Percentiles rank a stretch among this genome's conserved stretches.
Conservation (phyloP, 2,888 invertebrate genomes). For the Agrochola lychnidis region DNA sequence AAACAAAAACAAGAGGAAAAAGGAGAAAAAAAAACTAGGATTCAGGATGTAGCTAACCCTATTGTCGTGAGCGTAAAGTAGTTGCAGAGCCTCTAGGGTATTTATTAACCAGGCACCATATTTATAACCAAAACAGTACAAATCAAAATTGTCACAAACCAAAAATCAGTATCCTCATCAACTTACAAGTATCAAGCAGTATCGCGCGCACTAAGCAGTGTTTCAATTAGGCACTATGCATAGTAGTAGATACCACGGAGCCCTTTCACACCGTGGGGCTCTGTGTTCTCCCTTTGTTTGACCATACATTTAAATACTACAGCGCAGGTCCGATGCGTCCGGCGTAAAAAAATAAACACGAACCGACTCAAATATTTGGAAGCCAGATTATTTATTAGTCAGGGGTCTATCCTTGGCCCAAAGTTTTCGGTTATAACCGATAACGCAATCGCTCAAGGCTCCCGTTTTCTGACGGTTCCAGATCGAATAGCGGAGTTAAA, state of each 20-base stretch:
- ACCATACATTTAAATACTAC: conserved; percentile 88
- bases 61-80: not conserved
- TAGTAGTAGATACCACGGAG: conserved; percentile 79
- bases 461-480: conserved; percentile 21
- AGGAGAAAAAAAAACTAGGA: not conserved
- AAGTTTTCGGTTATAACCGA: conserved; percentile 46
- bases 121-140: not conserved
- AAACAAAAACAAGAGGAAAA: too few relatives aligned
- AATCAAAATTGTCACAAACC: not conserved
- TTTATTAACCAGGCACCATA: not conserved
- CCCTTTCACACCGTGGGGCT: conserved; percentile 83
- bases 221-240: conserved; percentile 87
- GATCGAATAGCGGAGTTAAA: conserved; percentile 22
- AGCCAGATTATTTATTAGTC: conserved; percentile 82
- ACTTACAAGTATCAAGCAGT: conserved; percentile 77
- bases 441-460: conserved; percentile 42
- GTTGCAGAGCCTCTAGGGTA: not conserved
- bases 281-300: conserved; percentile 87
- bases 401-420: conserved; percentile 51
- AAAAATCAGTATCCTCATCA: not conserved
- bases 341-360: conserved; percentile 78
- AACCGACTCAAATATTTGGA: conserved; percentile 81
- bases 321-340: conserved; percentile 80
- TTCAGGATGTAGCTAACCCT: not conserved
- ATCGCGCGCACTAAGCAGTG: conserved; percentile 64